These are phyloP conservation scores for Mesoclemmys tuberculata DNA, from an alignment of 2,113 vertebrate genomes.

Conservation along the genomic window DNA sequence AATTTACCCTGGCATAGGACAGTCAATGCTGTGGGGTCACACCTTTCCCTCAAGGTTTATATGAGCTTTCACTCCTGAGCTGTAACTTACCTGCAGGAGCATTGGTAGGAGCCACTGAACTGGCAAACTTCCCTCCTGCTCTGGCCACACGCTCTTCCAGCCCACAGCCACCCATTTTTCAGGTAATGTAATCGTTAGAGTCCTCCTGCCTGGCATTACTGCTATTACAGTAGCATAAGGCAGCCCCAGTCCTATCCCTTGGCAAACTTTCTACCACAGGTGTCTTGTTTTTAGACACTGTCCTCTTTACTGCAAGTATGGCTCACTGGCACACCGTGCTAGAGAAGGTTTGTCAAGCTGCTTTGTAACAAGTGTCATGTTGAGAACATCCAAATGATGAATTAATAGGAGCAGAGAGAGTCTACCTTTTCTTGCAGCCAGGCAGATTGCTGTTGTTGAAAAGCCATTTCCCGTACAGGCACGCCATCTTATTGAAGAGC, in stretches of 20 bases:
- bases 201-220: background rate
- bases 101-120: background rate
- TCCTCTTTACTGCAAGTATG: background rate
- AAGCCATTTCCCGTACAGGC: slow-evolving; percentile 79
- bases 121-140: background rate
- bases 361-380: background rate
- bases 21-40: background rate
- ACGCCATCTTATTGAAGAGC: slow-evolving; percentile 94
- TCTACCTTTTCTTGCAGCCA: background rate
- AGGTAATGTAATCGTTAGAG: background rate
- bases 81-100: background rate
- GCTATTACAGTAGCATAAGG: background rate
- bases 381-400: background rate
- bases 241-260: background rate
- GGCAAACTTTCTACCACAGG: background rate
- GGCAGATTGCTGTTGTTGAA: slow-evolving; percentile 17
- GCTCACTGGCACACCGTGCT: background rate
- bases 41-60: background rate
- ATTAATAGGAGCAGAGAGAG: background rate
- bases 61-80: background rate
- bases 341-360: background rate
- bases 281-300: background rate
- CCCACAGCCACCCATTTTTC: background rate
- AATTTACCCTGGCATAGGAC: background rate
- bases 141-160: background rate